phyloP scores from a whole-genome alignment of 2,888 invertebrate genomes.

The Chydorus sphaericus region DNA sequence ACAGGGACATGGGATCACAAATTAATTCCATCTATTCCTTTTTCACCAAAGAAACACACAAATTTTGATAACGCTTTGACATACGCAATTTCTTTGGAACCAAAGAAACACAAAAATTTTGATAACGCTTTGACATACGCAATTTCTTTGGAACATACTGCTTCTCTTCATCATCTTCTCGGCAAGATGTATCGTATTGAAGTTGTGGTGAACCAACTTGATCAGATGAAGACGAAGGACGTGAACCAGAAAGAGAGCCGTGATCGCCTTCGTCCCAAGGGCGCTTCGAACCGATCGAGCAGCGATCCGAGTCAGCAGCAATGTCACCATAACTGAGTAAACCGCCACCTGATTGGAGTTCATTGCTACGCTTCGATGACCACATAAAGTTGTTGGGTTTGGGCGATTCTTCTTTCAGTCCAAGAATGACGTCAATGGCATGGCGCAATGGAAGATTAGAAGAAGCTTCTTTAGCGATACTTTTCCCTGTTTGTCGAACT shows the following conservation, averaged over 20 bases:
- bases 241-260: too few species aligned
- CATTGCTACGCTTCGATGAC: too few species aligned
- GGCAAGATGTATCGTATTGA: too few species aligned
- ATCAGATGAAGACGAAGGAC: too few species aligned
- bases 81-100: neutral
- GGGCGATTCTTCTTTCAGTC: neutral
- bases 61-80: neutral
- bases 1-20: neutral
- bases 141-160: conserved; percentile 11
- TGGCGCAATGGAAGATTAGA: neutral
- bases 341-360: neutral
- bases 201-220: too few species aligned
- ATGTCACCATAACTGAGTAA: neutral
- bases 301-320: neutral
- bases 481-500: neutral
- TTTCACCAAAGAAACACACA: neutral
- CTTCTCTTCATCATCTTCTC: too few species aligned
- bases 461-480: neutral
- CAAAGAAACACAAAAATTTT: neutral
- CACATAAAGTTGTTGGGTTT: too few species aligned
- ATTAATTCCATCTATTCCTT: neutral
- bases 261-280: too few species aligned
- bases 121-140: conserved; percentile 12
- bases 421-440: conserved; percentile 12
- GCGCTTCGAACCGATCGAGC: conserved; percentile 2